These are phyloP conservation scores for Busseola fusca DNA, from an alignment of 2,888 invertebrate species.

Conservation along the genomic window DNA sequence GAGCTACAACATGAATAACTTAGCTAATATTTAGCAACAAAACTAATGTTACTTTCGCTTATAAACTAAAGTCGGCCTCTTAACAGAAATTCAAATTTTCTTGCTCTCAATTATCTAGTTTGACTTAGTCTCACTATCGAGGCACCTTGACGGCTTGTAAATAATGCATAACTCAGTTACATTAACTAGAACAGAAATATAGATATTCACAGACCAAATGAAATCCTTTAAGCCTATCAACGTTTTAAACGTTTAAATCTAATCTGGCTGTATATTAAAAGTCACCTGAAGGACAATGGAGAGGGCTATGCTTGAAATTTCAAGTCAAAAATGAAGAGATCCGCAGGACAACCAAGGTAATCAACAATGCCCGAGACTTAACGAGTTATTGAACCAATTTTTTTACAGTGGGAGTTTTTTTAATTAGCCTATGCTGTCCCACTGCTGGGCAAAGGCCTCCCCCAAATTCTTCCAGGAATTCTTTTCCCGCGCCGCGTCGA, in stretches of 20 bases:
- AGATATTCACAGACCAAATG: constrained; percentile 32
- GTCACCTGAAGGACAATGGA: neutral
- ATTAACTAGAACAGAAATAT: constrained; percentile 40
- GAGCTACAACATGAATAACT: constrained; percentile 23
- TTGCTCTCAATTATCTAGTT: constrained; percentile 23
- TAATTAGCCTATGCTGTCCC: too few relatives aligned
- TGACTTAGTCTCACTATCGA: constrained; percentile 36
- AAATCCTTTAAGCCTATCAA: constrained; percentile 27
- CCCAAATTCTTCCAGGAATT: too few relatives aligned
- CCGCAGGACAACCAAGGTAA: neutral
- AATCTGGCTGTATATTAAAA: neutral
- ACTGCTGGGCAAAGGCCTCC: too few relatives aligned
- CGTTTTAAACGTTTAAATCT: constrained; percentile 22
- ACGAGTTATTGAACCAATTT: too few relatives aligned
- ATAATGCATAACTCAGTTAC: constrained; percentile 50
- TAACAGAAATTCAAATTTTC: constrained; percentile 41
- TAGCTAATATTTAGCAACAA: constrained; percentile 28
- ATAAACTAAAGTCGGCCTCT: constrained; percentile 22
- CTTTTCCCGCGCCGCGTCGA: too few relatives aligned
- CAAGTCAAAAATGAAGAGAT: neutral
- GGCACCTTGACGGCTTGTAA: constrained; percentile 45
- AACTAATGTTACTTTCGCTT: constrained; percentile 28
- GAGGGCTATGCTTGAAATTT: neutral
- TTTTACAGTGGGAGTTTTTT: too few relatives aligned
- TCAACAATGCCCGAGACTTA: too few relatives aligned